Evolutionary conservation across 1,140 invertebrate genomes (phyloP).

Genomic region (Calephelis nemesis): DNA sequence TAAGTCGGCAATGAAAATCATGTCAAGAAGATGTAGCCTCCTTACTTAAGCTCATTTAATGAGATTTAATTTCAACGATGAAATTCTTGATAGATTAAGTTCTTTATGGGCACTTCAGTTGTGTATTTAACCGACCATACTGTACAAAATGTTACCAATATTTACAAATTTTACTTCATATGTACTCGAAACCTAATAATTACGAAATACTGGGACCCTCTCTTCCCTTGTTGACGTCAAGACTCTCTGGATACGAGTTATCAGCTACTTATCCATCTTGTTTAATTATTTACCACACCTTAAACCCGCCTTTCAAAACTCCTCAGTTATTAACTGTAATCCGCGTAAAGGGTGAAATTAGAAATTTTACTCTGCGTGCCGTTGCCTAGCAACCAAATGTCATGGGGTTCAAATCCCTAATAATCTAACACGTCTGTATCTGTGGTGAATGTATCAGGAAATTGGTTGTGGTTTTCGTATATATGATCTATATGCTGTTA

Average conservation of each 20-base stretch:
- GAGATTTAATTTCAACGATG: too few relatives aligned
- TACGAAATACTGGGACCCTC: too few relatives aligned
- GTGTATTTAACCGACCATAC: too few relatives aligned
- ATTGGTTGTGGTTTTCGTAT: neutral
- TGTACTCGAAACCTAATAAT: too few relatives aligned
- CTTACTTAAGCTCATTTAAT: too few relatives aligned
- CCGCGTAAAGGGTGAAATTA: slow-evolving; percentile 45
- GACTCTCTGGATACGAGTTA: neutral
- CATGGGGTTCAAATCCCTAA: slow-evolving; percentile 22
- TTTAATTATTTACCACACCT: slow-evolving; percentile 3
- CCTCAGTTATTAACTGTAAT: slow-evolving; percentile 6
- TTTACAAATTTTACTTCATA: too few relatives aligned
- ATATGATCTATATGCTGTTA: neutral
- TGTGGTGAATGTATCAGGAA: neutral
- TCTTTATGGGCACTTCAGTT: too few relatives aligned
- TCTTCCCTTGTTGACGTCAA: too few relatives aligned
- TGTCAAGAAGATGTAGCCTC: too few relatives aligned
- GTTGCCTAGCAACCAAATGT: slow-evolving; percentile 47
- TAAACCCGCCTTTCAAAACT: slow-evolving; percentile 1
- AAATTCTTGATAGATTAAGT: too few relatives aligned
- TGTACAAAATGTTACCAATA: too few relatives aligned
- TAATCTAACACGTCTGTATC: slow-evolving; percentile 12
- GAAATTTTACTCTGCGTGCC: slow-evolving; percentile 46
- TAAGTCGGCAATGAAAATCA: too few relatives aligned
- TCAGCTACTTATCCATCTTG: neutral